A percentile compares a stretch with the other conserved stretches of the same genome.
phyloP scores from a whole-genome alignment of 2,113 vertebrate genomes.

The Cebidichthys violaceus region DNA sequence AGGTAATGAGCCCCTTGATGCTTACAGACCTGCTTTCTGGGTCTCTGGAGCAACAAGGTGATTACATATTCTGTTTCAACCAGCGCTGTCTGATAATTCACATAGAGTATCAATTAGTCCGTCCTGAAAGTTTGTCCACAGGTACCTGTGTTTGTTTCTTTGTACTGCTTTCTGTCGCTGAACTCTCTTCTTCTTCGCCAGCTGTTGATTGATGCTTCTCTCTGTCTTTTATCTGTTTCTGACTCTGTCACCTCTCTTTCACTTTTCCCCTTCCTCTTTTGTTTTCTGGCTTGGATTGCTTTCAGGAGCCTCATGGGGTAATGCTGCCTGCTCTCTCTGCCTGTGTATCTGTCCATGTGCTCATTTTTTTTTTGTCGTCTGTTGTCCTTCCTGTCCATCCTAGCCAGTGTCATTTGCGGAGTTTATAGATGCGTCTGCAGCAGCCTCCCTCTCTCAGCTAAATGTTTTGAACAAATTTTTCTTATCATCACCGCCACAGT shows the following conservation, averaged over 20 bases:
- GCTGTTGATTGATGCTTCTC: constrained; percentile 34
- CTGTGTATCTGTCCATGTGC: constrained; percentile 25
- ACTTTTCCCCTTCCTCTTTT: constrained; percentile 42
- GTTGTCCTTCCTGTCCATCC: constrained; percentile 42
- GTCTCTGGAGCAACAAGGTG: background rate
- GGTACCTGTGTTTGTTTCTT: constrained; percentile 34
- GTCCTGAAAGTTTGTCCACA: constrained; percentile 12
- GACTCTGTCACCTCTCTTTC: constrained; percentile 55
- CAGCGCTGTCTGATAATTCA: constrained; percentile 5
- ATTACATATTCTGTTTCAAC: constrained; percentile 19
- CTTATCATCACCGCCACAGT: constrained; percentile 52
- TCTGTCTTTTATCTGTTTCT: constrained; percentile 66
- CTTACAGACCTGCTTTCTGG: background rate
- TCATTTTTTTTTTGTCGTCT: constrained; percentile 34
- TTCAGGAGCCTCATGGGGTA: constrained; percentile 99
- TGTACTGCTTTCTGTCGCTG: constrained; percentile 33
- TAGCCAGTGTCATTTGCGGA: constrained; percentile 22
- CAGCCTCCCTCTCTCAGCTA: constrained; percentile 27
- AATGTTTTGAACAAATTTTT: constrained; percentile 57
- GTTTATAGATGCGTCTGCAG: constrained; percentile 21
- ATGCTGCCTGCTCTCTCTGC: constrained; percentile 81
- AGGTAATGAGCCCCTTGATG: constrained; percentile 20
- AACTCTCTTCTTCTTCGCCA: constrained; percentile 29
- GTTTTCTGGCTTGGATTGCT: constrained; percentile 87
- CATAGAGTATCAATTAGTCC: background rate